These are phyloP conservation scores for Acanthosepion esculentum DNA, from an alignment of 2,888 invertebrate species.

Conservation along the genomic window DNA sequence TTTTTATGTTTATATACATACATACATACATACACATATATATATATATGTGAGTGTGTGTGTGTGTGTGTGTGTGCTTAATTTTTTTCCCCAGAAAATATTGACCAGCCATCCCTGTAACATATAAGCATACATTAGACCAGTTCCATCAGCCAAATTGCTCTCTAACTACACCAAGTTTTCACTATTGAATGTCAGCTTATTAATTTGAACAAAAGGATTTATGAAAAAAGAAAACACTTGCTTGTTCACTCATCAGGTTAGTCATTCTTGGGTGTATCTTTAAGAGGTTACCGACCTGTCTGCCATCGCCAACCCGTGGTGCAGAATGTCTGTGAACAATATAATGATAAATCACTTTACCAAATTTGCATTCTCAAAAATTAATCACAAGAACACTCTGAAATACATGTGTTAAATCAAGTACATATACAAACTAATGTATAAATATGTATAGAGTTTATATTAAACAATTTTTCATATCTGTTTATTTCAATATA, in stretches of 20 bases:
- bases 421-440: background rate
- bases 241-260: background rate
- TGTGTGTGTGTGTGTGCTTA: background rate
- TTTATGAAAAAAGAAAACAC: background rate
- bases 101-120: background rate
- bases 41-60: background rate
- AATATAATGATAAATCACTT: constrained; percentile 33
- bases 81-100: constrained; percentile 7
- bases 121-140: background rate
- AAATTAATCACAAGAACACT: background rate
- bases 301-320: background rate
- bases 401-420: background rate
- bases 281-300: background rate
- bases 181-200: background rate
- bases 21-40: background rate
- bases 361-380: background rate
- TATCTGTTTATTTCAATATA: too few species aligned
- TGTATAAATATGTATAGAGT: background rate
- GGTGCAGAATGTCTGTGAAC: background rate
- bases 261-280: background rate
- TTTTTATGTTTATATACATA: background rate
- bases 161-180: background rate
- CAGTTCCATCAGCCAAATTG: background rate
- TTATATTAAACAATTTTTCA: too few species aligned
- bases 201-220: constrained; percentile 33